Percentiles rank a stretch among this genome's conserved stretches.
phyloP scores from a whole-genome alignment of 2,888 invertebrate genomes.

The Pinctada fucata region DNA sequence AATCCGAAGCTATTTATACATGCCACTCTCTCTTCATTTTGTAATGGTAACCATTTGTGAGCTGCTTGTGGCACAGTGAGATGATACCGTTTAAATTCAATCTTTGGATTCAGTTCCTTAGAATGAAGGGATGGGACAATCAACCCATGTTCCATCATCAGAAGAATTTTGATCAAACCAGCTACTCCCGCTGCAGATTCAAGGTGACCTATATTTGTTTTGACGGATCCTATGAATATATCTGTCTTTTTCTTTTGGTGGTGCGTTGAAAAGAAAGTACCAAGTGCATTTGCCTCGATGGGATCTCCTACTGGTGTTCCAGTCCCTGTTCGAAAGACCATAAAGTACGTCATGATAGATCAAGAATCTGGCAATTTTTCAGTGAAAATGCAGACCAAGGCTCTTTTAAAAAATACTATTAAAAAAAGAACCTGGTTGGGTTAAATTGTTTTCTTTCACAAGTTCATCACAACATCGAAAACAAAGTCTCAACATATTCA shows the following conservation, averaged over 20 bases:
- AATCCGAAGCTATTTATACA: constrained; percentile 52
- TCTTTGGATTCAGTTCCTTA: constrained; percentile 44
- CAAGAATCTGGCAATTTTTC: too few relatives aligned
- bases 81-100: constrained; percentile 40
- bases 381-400: too few relatives aligned
- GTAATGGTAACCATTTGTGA: constrained; percentile 33
- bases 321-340: constrained; percentile 43
- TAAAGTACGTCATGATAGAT: too few relatives aligned
- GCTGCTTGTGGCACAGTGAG: constrained; percentile 38
- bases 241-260: background rate
- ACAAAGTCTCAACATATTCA: too few relatives aligned
- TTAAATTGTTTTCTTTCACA: too few relatives aligned
- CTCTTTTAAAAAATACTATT: too few relatives aligned
- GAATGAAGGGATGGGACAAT: constrained; percentile 57
- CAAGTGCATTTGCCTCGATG: constrained; percentile 54
- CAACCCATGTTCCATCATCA: constrained; percentile 55
- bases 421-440: too few relatives aligned
- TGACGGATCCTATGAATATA: constrained; percentile 55
- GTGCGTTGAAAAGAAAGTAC: constrained; percentile 43
- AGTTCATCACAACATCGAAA: too few relatives aligned
- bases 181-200: constrained; percentile 58
- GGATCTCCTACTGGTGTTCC: constrained; percentile 64
- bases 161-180: constrained; percentile 57
- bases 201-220: constrained; percentile 58
- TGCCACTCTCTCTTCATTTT: constrained; percentile 10